A percentile compares a stretch with the other conserved stretches of the same genome.
Evolutionary conservation across 2,113 vertebrate species (phyloP).

Genomic region (Hylia prasina): DNA sequence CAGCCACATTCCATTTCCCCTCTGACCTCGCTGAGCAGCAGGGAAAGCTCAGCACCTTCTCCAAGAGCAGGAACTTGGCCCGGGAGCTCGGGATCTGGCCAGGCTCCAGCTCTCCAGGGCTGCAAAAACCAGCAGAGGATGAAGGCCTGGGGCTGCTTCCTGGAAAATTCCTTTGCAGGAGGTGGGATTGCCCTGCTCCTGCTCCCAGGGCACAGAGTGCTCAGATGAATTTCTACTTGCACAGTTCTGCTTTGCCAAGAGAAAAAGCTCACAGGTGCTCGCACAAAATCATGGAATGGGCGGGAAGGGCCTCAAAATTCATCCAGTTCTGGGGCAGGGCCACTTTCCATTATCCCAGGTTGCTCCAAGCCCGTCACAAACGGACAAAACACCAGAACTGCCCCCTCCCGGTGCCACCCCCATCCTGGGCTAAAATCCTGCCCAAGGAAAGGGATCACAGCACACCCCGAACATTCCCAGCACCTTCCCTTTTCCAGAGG

Average conservation of each 20-base stretch:
- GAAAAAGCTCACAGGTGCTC: no score
- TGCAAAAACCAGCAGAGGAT: neutral
- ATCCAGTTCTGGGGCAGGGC: neutral
- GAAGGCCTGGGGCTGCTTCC: neutral
- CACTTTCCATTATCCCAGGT: no score
- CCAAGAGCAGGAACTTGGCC: rapidly evolving
- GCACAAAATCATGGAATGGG: neutral
- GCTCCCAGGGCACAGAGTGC: rapidly evolving
- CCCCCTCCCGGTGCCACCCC: neutral
- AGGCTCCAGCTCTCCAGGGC: neutral
- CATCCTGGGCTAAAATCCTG: neutral
- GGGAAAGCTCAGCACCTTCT: neutral
- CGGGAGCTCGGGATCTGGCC: neutral
- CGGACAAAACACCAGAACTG: no score
- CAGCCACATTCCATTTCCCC: neutral
- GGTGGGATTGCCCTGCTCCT: neutral
- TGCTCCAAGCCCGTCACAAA: neutral
- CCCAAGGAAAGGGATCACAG: neutral
- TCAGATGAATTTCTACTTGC: no score
- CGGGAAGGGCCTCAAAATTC: neutral
- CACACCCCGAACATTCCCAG: neutral
- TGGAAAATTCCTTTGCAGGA: neutral
- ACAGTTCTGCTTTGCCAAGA: rapidly evolving
- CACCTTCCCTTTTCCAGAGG: neutral
- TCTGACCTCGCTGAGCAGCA: neutral